Percentiles rank a stretch among this genome's conserved stretches.
Evolutionary conservation across 2,888 invertebrate species (phyloP).

Genomic region (Odontothrips loti): DNA sequence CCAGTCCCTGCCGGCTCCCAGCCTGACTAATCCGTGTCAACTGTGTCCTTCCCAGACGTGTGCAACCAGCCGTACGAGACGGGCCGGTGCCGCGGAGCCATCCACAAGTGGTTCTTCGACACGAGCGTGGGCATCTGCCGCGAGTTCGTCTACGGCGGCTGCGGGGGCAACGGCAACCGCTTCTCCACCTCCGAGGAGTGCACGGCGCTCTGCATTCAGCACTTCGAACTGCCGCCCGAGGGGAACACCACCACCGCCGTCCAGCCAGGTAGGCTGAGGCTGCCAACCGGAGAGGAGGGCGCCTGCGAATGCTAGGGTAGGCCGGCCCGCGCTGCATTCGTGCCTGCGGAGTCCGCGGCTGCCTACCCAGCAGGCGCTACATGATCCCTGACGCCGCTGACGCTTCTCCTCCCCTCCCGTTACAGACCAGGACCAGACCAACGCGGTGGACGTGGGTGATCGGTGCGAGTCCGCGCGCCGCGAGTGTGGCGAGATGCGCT

Average conservation of each 20-base stretch:
- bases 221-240: constrained; percentile 31
- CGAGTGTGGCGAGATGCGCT: constrained; percentile 61
- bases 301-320: too few species aligned
- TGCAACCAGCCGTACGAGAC: constrained; percentile 60
- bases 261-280: constrained; percentile 7
- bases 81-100: constrained; percentile 54
- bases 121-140: constrained; percentile 64
- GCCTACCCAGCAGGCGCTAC: too few species aligned
- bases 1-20: neutral
- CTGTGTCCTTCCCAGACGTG: constrained; percentile 49
- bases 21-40: constrained; percentile 29
- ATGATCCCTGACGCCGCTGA: too few species aligned
- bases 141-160: constrained; percentile 79
- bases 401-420: neutral
- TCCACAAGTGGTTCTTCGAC: constrained; percentile 67
- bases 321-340: too few species aligned
- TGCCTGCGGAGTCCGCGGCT: too few species aligned
- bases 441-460: constrained; percentile 38
- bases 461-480: constrained; percentile 56
- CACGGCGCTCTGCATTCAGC: constrained; percentile 44
- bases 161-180: constrained; percentile 82
- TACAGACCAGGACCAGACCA: neutral
- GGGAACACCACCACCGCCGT: constrained; percentile 35
- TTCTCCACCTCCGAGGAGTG: constrained; percentile 72
- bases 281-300: too few species aligned